Base-by-base conservation (phyloP, 2,113 vertebrate species). In the Setophaga petechia region DNA sequence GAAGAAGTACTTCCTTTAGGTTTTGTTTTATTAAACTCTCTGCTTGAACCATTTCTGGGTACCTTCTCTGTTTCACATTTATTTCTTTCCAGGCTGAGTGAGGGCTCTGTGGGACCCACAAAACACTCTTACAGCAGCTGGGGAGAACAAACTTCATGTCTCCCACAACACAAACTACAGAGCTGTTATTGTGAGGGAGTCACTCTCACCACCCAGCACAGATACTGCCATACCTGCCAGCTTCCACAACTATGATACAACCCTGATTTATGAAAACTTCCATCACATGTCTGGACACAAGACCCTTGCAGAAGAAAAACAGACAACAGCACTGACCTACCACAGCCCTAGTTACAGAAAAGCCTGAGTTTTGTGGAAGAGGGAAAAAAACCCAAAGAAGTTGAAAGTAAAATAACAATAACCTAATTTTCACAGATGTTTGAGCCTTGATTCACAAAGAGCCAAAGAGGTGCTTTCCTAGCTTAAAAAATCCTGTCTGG, bases 1-100 rank as follows among this genome's bases (percentile, higher is more conserved):
- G 86, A 97, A 83, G 89, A 94, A 94, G 79, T 18, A 86, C 75
- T 94, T 90, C 85, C 82, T 75, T 84, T 74, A 11, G 23, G 12
- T 84, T 84, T 72, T 54, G 4, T 59, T 41, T 74, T 51, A 76
- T 41, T 39, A 6, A 83, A 69, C 28, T 46, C 71, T 51, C 59
- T 55, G 21, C 55, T 85, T 80, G 49, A 54, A 37, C 24, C 9
- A 15, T 46, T 87, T 61, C 72, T 73, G 25, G 5, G 12, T n/a
- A 31, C 58, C n/a, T 37, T 65, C 66, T 75, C 0, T 0, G 11
- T 15, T 84, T 77, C 63, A 12, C 6, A 31, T 58, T 85, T 52
- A 2, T 63, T 80, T 76, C 21, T 57, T 65, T 77, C 24, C 11
- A 74, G 55, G 27, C 15, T 83, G 63, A 63, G 39, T 10, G 49